Evolutionary conservation across 2,113 vertebrate species (phyloP).

Genomic region (Dermatemys mawii): DNA sequence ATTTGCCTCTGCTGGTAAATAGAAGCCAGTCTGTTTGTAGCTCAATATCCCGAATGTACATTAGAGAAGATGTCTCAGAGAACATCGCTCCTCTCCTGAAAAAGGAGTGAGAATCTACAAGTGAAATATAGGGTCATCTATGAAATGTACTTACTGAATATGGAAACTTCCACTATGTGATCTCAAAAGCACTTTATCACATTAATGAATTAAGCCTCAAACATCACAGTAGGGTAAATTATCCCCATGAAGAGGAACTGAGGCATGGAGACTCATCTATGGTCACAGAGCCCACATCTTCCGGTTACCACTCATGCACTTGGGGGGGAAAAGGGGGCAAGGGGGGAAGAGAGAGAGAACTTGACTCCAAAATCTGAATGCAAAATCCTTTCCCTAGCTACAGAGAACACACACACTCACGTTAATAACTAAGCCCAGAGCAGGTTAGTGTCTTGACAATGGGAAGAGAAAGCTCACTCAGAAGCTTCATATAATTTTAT

Average conservation of each 20-base stretch:
- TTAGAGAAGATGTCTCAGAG: not conserved
- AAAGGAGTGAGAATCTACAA: not conserved
- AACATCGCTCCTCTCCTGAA: not conserved
- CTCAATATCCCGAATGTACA: not conserved
- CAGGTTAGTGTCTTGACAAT: not conserved
- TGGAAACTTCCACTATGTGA: not conserved
- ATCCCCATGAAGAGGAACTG: not conserved
- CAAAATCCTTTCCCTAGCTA: not conserved
- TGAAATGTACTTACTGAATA: not conserved
- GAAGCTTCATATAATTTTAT: not conserved
- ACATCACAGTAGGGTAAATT: not conserved
- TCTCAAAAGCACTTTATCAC: not conserved
- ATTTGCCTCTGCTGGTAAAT: not conserved
- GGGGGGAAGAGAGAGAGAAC: no score
- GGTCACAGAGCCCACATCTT: not conserved
- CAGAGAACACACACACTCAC: not conserved
- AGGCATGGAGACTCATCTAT: not conserved
- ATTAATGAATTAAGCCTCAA: not conserved
- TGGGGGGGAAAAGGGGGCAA: no score
- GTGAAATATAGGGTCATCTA: not conserved
- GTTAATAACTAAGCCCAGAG: not conserved
- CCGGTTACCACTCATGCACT: not conserved
- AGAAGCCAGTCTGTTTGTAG: not conserved
- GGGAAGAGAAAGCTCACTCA: not conserved
- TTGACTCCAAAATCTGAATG: not conserved